phyloP scores from a whole-genome alignment of 2,113 vertebrate species.

The Tetrao urogallus region DNA sequence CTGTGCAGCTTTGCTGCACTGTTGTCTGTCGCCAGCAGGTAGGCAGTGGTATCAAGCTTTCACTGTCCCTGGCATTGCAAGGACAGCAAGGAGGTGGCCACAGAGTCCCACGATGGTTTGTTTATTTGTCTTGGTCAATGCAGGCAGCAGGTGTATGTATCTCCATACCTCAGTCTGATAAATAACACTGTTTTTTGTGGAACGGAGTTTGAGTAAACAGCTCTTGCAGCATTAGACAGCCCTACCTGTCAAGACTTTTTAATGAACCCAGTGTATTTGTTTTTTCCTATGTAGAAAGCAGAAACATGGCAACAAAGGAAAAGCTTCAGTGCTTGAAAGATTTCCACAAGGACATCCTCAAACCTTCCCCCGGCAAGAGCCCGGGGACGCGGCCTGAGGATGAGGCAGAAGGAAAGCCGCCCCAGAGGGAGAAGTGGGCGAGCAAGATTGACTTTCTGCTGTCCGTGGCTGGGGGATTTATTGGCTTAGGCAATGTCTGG shows the following conservation, averaged over 20 bases:
- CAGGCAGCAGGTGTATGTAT: not conserved
- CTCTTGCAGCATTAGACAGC: not conserved
- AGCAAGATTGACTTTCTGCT: slow-evolving; percentile 98
- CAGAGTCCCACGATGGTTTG: not conserved
- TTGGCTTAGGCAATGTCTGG: slow-evolving; percentile 98
- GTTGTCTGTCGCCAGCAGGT: not conserved
- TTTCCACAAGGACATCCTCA: slow-evolving; percentile 98
- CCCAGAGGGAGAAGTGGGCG: slow-evolving; percentile 96
- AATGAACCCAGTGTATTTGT: not conserved
- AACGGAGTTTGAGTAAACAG: not conserved
- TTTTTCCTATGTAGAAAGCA: slow-evolving; percentile 18
- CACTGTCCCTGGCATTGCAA: not conserved
- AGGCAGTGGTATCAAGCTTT: not conserved
- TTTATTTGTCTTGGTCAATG: not conserved
- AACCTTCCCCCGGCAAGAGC: slow-evolving; percentile 97
- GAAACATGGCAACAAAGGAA: slow-evolving; percentile 95
- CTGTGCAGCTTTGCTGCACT: not conserved
- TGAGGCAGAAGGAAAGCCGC: slow-evolving; percentile 92
- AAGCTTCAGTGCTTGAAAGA: slow-evolving; percentile 97
- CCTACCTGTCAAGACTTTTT: not conserved
- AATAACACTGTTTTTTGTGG: not conserved
- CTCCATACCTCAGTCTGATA: not conserved
- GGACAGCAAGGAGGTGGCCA: not conserved
- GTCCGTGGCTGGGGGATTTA: slow-evolving; percentile 96
- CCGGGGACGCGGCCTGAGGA: slow-evolving; percentile 94